Conservation (phyloP, 1,140 invertebrate species). For the Gryon sp. region DNA sequence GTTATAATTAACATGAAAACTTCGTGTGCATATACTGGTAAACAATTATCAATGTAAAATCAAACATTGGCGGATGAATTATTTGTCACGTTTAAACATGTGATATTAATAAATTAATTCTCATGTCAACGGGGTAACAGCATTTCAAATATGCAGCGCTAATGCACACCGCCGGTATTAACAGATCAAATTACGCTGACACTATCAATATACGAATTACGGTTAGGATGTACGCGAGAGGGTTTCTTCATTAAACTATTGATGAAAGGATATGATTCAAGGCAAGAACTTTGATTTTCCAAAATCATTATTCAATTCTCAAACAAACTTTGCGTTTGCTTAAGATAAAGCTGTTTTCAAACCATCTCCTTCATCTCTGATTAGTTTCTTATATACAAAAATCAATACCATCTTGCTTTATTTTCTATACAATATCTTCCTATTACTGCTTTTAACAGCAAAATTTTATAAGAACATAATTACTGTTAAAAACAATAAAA, state of each 20-base stretch:
- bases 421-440: too few relatives aligned
- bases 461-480: too few relatives aligned
- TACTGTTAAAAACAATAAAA: too few relatives aligned
- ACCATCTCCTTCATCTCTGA: too few relatives aligned
- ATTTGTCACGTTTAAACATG: constrained; percentile 14
- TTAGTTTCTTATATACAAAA: too few relatives aligned
- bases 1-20: constrained; percentile 29
- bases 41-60: constrained; percentile 26
- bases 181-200: constrained; percentile 40
- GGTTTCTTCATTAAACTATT: neutral
- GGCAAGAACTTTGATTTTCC: too few relatives aligned
- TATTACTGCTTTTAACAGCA: too few relatives aligned
- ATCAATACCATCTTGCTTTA: too few relatives aligned
- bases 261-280: too few relatives aligned
- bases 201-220: constrained; percentile 25
- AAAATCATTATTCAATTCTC: too few relatives aligned
- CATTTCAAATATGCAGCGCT: too few relatives aligned
- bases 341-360: constrained; percentile 11
- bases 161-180: constrained; percentile 20
- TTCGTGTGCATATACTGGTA: constrained; percentile 5
- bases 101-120: constrained; percentile 36
- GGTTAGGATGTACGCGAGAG: neutral
- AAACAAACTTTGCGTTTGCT: constrained; percentile 1
- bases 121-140: constrained; percentile 28
- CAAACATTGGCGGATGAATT: constrained; percentile 14